Base-by-base conservation (phyloP, 1,140 invertebrate species). In the Drosophila pectinifera region DNA sequence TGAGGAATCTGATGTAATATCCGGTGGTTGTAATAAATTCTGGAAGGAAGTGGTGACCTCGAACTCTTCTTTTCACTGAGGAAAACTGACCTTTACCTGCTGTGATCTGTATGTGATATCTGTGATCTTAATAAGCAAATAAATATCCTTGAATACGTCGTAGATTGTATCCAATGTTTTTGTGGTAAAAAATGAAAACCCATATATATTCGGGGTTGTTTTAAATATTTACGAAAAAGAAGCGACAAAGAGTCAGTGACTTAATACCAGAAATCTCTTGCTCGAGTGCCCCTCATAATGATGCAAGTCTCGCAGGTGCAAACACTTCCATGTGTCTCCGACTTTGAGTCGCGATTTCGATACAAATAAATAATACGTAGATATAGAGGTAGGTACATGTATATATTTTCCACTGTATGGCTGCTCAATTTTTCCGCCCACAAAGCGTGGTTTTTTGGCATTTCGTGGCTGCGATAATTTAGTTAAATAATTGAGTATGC, bases 181-280 rank as follows among this genome's bases (percentile, higher is more conserved):
- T 4, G 18, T 14, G 14, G 0, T 49, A 0, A 5, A 34, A 46
- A 54, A 14, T 39, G 13, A 46, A 22, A 51, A 3, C n/a, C 20
- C 64, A 65, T 65, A 51, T 20, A 38, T 59, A 41, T 43, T 28
- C 1, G 10, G 14, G 26, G 8, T 36, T 26, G n/a, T 46, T 36
- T 69, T 46, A 5, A 24, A 45, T 68, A 26, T 51, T 56, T 34
- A 74, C 28, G 24, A 58, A 38, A 55, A 51, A 53, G 54, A 46
- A 69, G 57, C 76, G 42, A 20, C 65, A 63, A 69, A 70, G 74
- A 77, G 84, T 73, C 80, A 89, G 84, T 88, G 83, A 88, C 84
- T 89, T 83, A 89, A 88, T 89, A 88, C 80, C 84, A 89, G 84
- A 86, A 84, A 84, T 80, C 78, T 59, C 20, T 69, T 77, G 83